Evolutionary conservation across 2,888 invertebrate species (phyloP).

Genomic region (Acanthosepion esculentum): DNA sequence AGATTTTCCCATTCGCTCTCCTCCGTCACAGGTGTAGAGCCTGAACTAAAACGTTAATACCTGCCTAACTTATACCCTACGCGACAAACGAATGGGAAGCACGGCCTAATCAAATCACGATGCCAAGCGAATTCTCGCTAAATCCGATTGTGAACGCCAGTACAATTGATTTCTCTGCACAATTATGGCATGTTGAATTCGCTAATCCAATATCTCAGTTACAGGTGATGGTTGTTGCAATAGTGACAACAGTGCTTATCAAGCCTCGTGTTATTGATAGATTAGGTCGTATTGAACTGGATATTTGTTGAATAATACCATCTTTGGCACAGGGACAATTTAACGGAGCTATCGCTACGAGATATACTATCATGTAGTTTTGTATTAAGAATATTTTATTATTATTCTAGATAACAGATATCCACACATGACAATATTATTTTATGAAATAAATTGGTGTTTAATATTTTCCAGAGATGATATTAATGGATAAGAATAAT

Average conservation of each 20-base stretch:
- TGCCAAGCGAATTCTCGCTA: not conserved
- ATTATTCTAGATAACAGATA: too few relatives aligned
- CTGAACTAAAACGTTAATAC: not conserved
- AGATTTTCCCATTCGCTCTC: too few relatives aligned
- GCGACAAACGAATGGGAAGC: not conserved
- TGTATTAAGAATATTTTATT: too few relatives aligned
- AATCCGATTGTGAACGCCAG: not conserved
- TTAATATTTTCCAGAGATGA: too few relatives aligned
- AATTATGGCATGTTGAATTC: conserved; percentile 9
- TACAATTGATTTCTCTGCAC: not conserved
- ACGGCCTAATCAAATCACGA: not conserved
- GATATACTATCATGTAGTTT: too few relatives aligned
- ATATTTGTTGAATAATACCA: not conserved
- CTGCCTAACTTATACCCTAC: not conserved
- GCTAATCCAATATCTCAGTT: not conserved
- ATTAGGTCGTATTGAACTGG: not conserved
- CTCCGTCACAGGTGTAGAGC: not conserved
- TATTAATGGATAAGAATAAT: too few relatives aligned
- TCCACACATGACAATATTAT: too few relatives aligned
- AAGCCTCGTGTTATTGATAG: not conserved
- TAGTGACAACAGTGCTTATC: not conserved
- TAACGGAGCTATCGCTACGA: too few relatives aligned
- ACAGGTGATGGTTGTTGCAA: not conserved
- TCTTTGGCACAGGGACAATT: too few relatives aligned
- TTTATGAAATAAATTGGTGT: too few relatives aligned